Conservation (phyloP, 1,140 invertebrate genomes). For the Eupristina koningsbergeri region DNA sequence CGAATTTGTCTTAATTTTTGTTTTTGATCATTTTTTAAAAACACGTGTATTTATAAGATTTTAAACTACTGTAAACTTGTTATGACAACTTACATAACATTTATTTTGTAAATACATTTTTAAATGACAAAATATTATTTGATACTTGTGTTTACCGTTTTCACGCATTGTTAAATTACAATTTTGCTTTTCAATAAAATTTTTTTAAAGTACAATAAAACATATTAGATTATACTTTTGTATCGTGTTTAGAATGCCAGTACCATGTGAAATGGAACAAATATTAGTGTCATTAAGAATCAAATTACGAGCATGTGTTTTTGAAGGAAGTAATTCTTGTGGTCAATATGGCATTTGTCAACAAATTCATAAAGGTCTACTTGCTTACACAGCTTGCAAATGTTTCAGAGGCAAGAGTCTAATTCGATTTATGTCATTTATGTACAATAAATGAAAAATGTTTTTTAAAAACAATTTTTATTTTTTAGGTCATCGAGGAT, state of each 20-base stretch:
- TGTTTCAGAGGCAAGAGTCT: constrained; percentile 68
- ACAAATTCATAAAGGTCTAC: constrained; percentile 73
- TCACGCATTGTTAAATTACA: no score
- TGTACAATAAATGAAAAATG: not conserved
- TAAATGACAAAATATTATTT: no score
- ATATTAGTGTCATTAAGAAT: constrained; percentile 74
- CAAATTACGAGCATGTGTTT: constrained; percentile 72
- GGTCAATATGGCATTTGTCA: constrained; percentile 73
- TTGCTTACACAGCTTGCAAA: constrained; percentile 73
- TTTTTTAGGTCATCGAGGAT: constrained; percentile 79
- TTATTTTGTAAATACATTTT: no score
- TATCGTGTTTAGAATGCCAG: constrained; percentile 58
- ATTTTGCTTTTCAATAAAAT: not conserved
- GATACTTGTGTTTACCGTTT: no score
- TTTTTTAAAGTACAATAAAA: not conserved
- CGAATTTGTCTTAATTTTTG: no score
- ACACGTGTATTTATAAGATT: no score
- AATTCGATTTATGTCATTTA: not conserved
- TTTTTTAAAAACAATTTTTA: not conserved
- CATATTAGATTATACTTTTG: not conserved
- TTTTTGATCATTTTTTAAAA: no score
- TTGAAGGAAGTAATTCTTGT: constrained; percentile 69
- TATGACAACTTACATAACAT: no score
- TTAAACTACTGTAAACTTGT: no score
- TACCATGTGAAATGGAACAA: constrained; percentile 69